A percentile compares a stretch with the other conserved stretches of the same genome.
Conservation (phyloP, 2,797 vertebrate genomes). For the Naso thynnoides region DNA sequence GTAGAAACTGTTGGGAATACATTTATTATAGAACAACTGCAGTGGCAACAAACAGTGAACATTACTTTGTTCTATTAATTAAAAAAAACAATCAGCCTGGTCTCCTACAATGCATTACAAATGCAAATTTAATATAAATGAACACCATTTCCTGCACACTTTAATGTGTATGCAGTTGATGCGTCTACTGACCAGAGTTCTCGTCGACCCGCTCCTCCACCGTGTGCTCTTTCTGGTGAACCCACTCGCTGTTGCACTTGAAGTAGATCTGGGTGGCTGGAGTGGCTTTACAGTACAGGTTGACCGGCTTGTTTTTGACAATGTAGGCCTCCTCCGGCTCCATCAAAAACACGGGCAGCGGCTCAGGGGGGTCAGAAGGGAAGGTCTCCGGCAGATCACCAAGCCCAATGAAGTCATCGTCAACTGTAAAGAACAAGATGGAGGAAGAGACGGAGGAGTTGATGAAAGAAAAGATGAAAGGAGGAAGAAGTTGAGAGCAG, state of each 20-base stretch:
- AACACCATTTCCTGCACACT: background rate
- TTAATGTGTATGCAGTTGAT: background rate
- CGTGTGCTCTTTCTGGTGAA: conserved; percentile 97
- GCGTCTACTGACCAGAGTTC: conserved; percentile 90
- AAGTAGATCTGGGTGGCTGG: conserved; percentile 99
- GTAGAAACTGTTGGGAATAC: background rate
- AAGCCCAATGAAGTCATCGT: conserved; percentile 96
- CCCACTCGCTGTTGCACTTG: conserved; percentile 99
- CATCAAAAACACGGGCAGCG: conserved; percentile 94
- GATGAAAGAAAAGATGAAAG: conserved; percentile 9
- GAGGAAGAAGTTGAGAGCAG: conserved; percentile 19
- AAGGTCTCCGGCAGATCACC: conserved; percentile 97
- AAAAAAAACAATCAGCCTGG: background rate
- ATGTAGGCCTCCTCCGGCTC: conserved; percentile 98
- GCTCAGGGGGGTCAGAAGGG: conserved; percentile 96
- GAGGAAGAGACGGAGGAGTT: background rate
- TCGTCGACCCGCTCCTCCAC: conserved; percentile 97
- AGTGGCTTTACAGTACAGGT: conserved; percentile 96
- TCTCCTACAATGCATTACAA: background rate
- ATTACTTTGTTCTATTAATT: background rate
- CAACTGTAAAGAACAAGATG: conserved; percentile 75
- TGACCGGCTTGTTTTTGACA: conserved; percentile 98
- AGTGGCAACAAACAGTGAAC: too few relatives aligned
- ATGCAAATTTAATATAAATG: background rate
- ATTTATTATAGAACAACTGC: background rate